Conservation (phyloP, 2,888 invertebrate species). For the Agapetus fuscipes region DNA sequence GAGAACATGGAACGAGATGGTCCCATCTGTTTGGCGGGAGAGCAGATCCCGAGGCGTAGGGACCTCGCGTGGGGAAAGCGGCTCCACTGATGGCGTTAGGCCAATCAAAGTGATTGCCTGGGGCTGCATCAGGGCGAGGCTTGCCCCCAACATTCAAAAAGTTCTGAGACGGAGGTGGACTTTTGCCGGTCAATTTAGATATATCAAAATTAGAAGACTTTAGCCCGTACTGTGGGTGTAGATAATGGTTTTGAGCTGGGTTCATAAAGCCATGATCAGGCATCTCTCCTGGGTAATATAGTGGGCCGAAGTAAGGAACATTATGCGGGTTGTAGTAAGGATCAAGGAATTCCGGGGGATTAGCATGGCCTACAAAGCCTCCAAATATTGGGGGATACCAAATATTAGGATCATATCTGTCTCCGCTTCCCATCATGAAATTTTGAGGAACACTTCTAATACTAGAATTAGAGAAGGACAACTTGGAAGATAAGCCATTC, state of each 20-base stretch:
- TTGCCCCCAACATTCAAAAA: slow-evolving; percentile 12
- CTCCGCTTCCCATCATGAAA: slow-evolving; percentile 10
- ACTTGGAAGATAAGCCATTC: slow-evolving; percentile 24
- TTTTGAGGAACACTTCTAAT: slow-evolving; percentile 37
- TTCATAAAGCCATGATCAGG: background rate
- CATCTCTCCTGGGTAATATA: too few species aligned
- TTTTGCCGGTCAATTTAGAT: slow-evolving; percentile 35
- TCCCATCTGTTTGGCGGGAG: slow-evolving; percentile 6
- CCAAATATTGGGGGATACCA: slow-evolving; percentile 2
- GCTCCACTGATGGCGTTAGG: slow-evolving; percentile 37
- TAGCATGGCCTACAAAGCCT: background rate
- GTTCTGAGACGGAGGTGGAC: slow-evolving; percentile 26
- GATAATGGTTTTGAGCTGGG: slow-evolving; percentile 3
- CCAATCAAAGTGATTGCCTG: slow-evolving; percentile 30
- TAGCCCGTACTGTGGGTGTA: slow-evolving; percentile 13
- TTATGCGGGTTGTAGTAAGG: background rate
- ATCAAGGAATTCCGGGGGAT: background rate
- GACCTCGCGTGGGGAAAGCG: slow-evolving; percentile 32
- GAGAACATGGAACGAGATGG: background rate
- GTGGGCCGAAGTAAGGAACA: background rate
- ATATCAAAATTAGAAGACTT: slow-evolving; percentile 31
- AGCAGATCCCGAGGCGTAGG: background rate
- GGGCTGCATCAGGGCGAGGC: slow-evolving; percentile 2
- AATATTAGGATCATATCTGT: background rate
- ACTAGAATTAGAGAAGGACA: slow-evolving; percentile 37